phyloP scores from a whole-genome alignment of 2,888 invertebrate genomes.

The Terebella lapidaria region DNA sequence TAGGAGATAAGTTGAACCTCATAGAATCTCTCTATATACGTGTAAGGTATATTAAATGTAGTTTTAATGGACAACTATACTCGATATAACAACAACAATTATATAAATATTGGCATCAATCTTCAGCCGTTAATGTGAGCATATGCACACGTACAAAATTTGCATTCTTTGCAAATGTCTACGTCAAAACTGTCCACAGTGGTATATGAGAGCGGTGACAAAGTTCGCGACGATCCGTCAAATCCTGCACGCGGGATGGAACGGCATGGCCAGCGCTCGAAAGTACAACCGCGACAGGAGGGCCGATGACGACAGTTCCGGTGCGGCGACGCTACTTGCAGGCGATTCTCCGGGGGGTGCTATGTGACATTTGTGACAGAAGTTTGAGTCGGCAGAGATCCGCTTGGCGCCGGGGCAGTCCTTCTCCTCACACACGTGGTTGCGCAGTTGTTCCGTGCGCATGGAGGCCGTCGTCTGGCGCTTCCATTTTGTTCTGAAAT shows the following conservation, averaged over 20 bases:
- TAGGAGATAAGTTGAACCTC: no score
- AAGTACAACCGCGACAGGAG: background rate
- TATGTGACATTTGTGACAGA: background rate
- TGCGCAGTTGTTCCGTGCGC: slow-evolving; percentile 31
- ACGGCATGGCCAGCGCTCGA: background rate
- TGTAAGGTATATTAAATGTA: no score
- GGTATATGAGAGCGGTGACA: no score
- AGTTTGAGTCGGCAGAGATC: slow-evolving; percentile 9
- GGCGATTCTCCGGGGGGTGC: background rate
- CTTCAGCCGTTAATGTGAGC: no score
- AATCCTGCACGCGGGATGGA: background rate
- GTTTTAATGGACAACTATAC: no score
- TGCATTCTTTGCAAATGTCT: no score
- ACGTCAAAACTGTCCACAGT: no score
- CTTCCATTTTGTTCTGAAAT: slow-evolving; percentile 34
- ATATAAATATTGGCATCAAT: no score
- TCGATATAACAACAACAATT: no score
- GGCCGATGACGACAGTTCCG: background rate
- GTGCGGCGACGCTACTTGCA: background rate
- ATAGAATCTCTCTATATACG: no score
- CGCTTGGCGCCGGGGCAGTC: slow-evolving; percentile 30
- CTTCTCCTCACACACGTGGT: slow-evolving; percentile 31
- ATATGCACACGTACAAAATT: no score
- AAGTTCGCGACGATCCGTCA: no score
- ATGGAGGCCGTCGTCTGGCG: slow-evolving; percentile 32